Evolutionary conservation across 2,113 vertebrate species (phyloP).

Genomic region (Sinocyclocheilus anophthalmus): DNA sequence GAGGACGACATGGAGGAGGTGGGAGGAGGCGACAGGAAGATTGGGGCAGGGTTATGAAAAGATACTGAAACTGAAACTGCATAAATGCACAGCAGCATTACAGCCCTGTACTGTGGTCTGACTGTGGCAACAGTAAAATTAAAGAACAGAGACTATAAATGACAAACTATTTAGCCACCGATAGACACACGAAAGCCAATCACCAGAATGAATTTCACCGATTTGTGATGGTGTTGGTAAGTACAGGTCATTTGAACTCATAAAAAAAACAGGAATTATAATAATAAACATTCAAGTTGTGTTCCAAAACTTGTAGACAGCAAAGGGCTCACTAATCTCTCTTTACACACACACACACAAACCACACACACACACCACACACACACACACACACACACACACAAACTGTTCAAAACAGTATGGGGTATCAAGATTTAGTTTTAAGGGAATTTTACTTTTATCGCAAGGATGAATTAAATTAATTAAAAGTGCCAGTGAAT

Average conservation of each 20-base stretch:
- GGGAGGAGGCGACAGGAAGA: slow-evolving; percentile 75
- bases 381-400: neutral
- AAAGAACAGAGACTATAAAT: neutral
- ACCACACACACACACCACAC: too few species aligned
- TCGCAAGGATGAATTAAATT: neutral
- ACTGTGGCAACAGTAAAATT: neutral
- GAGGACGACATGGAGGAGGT: slow-evolving; percentile 72
- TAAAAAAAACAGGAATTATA: too few species aligned
- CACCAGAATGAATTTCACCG: neutral
- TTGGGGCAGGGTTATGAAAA: slow-evolving; percentile 76
- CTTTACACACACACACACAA: neutral
- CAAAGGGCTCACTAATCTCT: neutral
- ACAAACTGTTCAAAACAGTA: neutral
- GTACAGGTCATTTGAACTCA: neutral
- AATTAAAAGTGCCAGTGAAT: neutral
- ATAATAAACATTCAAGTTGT: too few species aligned
- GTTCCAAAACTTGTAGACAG: neutral
- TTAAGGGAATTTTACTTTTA: neutral
- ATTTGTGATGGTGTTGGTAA: neutral
- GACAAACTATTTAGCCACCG: neutral
- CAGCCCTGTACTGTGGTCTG: neutral
- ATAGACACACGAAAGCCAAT: neutral
- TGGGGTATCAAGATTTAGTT: neutral
- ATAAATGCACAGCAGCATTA: neutral
- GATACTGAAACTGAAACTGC: slow-evolving; percentile 15